Evolutionary conservation across 2,888 invertebrate genomes (phyloP).

Genomic region (Loripinus fragilis): DNA sequence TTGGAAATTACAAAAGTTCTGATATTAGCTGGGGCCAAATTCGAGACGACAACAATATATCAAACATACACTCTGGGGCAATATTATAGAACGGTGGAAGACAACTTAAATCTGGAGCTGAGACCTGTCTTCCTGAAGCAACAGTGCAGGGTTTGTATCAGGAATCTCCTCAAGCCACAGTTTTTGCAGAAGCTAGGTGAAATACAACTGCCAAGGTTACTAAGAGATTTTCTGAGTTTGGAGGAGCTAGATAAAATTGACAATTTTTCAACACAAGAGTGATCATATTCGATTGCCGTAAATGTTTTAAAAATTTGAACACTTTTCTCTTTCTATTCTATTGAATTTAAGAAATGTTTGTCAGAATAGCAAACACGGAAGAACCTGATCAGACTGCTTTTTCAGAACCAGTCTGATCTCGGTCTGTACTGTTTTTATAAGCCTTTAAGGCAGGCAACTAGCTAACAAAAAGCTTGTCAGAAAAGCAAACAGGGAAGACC

Average conservation of each 20-base stretch:
- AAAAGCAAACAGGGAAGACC: too few species aligned
- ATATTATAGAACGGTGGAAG: conserved; percentile 65
- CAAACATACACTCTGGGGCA: conserved; percentile 62
- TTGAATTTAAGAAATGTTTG: too few species aligned
- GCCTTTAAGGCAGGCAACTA: too few species aligned
- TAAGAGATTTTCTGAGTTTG: conserved; percentile 61
- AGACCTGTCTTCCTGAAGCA: conserved; percentile 67
- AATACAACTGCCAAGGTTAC: conserved; percentile 56
- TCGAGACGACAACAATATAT: conserved; percentile 61
- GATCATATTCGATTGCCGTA: too few species aligned
- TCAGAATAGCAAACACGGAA: too few species aligned
- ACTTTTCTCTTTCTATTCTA: too few species aligned
- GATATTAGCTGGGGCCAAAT: conserved; percentile 67
- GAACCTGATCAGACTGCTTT: too few species aligned
- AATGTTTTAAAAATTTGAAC: too few species aligned
- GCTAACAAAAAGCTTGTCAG: too few species aligned
- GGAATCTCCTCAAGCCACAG: conserved; percentile 64
- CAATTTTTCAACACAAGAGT: background rate
- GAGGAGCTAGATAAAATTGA: conserved; percentile 45
- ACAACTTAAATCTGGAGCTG: conserved; percentile 61
- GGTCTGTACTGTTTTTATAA: too few species aligned
- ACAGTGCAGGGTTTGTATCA: conserved; percentile 67
- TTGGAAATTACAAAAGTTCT: conserved; percentile 66
- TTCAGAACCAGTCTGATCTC: too few species aligned
- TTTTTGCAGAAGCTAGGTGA: conserved; percentile 63